Evolutionary conservation across 2,113 vertebrate genomes (phyloP), one percentile per base, ranked within the genome.

Genomic region (Phrynosoma blainvillii): DNA sequence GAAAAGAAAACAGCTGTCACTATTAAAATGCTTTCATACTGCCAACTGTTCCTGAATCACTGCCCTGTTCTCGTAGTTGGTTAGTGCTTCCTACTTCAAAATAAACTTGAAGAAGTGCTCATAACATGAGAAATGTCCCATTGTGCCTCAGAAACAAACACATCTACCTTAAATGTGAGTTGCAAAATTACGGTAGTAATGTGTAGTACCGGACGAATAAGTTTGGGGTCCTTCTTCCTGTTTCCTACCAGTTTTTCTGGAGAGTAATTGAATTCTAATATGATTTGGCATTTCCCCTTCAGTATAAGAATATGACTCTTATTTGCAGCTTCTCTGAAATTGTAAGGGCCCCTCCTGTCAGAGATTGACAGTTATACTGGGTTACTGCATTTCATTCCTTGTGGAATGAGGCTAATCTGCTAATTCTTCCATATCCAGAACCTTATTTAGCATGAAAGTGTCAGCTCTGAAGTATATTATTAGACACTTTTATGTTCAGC

Each of bases 201-300:
- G 62, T 79, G 76, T 82, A 76, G 68, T 36, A 8, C 47, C n/a
- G 77, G 81, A 62, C 85, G 79, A 74, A 30, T 70, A 68, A 32
- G 76, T 80, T 78, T 21, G 36, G 30, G 75, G 42, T 79, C 47
- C 79, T 42, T 42, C 14, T 27, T 25, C 79, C 40, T 25, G 82
- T 79, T 73, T 87, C 65, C 54, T 40, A 12, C 14, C 5, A 68
- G 62, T 75, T 70, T 74, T 75, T 81, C 14, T 32, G 66, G 79
- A 86, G 40, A 40, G 89, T 79, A 80, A 56, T 91, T 82, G 47
- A 89, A 84, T 89, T 47, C 71, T 91, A 68, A 88, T 66, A 75
- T 16, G 62, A 36, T 71, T 77, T 87, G 88, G 82, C 65, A 14
- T 80, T 66, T 65, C 40, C 47, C 75, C 30, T n/a, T 52, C 85